phyloP scores from a whole-genome alignment of 2,113 vertebrate species.

The Panthera uncia region DNA sequence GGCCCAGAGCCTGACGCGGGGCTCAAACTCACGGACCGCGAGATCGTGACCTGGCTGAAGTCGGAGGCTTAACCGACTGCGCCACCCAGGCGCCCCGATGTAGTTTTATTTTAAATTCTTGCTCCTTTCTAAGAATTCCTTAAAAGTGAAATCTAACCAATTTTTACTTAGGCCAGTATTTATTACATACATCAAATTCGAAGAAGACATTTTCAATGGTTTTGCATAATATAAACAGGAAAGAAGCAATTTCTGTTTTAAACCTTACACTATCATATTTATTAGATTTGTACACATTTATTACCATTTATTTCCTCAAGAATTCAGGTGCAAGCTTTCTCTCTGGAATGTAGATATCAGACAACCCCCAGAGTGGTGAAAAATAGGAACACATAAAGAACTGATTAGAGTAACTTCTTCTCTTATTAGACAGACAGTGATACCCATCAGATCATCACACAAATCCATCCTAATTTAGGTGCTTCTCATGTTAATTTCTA shows the following conservation, averaged over 20 bases:
- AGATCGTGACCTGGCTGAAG: too few relatives aligned
- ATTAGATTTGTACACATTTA: neutral
- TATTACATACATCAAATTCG: constrained; percentile 12
- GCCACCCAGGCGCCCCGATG: too few relatives aligned
- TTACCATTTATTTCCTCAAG: neutral
- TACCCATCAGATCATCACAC: neutral
- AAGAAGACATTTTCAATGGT: neutral
- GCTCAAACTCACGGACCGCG: too few relatives aligned
- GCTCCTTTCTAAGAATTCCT: neutral
- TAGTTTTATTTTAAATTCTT: neutral
- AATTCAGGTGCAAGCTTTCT: neutral
- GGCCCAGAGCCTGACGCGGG: too few relatives aligned
- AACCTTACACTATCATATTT: neutral
- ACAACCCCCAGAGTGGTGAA: neutral
- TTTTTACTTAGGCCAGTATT: neutral
- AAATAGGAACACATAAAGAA: neutral
- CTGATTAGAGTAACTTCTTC: neutral
- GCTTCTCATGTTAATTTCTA: neutral
- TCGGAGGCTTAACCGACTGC: too few relatives aligned
- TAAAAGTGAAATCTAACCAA: neutral
- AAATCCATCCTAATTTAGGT: neutral
- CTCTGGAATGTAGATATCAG: neutral
- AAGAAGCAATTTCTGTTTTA: neutral
- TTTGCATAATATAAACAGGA: neutral
- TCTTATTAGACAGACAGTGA: neutral